Evolutionary conservation across 2,113 vertebrate species (phyloP), one percentile per base, ranked within the genome.

Genomic region (Agapornis roseicollis): DNA sequence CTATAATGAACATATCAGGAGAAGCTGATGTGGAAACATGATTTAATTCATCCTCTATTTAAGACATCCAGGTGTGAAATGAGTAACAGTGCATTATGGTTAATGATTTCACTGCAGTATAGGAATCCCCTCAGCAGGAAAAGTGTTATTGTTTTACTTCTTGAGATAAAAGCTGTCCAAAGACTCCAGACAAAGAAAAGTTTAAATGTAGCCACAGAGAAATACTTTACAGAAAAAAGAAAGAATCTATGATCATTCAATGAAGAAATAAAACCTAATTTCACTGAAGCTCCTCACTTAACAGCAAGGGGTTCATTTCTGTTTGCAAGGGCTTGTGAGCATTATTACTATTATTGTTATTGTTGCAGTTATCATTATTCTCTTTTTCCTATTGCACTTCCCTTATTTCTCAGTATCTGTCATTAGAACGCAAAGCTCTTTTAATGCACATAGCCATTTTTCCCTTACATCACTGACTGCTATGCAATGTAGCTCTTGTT

Each of bases 31-130:
- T 61, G 27, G 79, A 95, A 93, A 73, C 42, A 80, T 60, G 35
- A 80, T 90, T 95, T 92, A 92, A 95, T 85, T 95, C 23, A 68
- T 88, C 61, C n/a, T 88, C 72, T 64, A 16, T 93, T 96, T 93
- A 90, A 92, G 52, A 88, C 33, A 90, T 80, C 28, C 53, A 88
- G 64, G 46, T 95, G 68, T 81, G 58, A 92, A 95, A 95, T 78
- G 49, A 89, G 27, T 31, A 89, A 65, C 71, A 79, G 69, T 64
- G 64, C 39, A n/a, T 90, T 83, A 92, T 71, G 39, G 68, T 85
- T 96, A 93, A 95, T 87, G 49, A 91, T 93, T 89, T 86, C 88
- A 77, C 60, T 82, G 65, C 52, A 85, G n/a, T 44, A n/a, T 17
- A 66, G 60, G 76, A 69, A 85, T 85, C 50, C 76, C n/a, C 82